Base-by-base conservation (phyloP, 2,888 invertebrate genomes). In the Volucella inflata region DNA sequence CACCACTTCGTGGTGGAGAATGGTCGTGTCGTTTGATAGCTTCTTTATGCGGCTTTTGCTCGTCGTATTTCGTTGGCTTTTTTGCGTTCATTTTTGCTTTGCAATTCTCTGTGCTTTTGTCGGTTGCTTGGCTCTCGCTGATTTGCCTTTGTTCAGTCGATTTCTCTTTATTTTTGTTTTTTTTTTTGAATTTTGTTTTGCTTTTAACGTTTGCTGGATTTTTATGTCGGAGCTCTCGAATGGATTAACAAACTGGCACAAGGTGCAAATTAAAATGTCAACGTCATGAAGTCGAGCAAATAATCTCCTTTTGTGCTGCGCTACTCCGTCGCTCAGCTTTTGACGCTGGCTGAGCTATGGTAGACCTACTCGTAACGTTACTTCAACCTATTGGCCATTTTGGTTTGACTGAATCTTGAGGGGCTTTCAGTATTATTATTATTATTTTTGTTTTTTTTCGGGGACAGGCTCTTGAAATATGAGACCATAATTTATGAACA, bases 241-340 rank as follows among this genome's bases (percentile, higher is more conserved):
- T 65, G 81, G 85, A 85, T 85, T 85, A 85, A 85, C 72, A 75
- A 85, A 85, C 85, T 85, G 68, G 85, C 81, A 85, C 85, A 85
- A 85, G 85, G 85, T 85, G 85, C 85, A 85, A 85, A 85, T 85
- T 85, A 85, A 85, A 85, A 85, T 85, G 85, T 85, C 85, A 85
- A 81, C 85, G 85, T 85, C 85, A 85, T 85, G 81, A 85, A 81
- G 81, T 85, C 85, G 85, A 72, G 76, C 81, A 85, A 85, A 85
- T 85, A 85, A 84, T 85, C 81, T 81, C 85, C 80, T 85, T 77
- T 76, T 76, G 72, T 85, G 70, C 38, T 48, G 59, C 68, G 30
- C 70, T 57, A 53, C 68, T 44, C 4, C 38, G 57, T 11, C 60
- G 48, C 36, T 67, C 38, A 30, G 46, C 59, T 51, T 46, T 12